Base-by-base conservation (phyloP, 2,888 invertebrate species). In the Bellardia pandia region DNA sequence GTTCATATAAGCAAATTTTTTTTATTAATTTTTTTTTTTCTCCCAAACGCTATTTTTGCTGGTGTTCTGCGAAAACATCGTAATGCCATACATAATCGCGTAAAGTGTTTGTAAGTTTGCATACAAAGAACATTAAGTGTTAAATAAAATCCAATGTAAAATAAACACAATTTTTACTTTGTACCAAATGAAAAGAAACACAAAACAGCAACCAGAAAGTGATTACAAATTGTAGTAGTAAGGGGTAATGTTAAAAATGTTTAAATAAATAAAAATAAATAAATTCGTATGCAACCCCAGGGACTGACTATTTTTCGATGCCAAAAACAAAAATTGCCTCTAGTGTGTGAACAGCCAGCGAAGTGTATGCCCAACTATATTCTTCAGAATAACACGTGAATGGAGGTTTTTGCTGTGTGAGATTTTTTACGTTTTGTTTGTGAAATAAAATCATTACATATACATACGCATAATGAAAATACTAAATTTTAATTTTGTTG, bases 71-170 rank as follows among this genome's bases (percentile, higher is more conserved):
- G 0, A 3, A 30, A 64, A 40, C 1, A 45, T 2, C 11, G 13
- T 11, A 48, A 16, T 1, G 23, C 5, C 33, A 11, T 33, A 58
- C 13, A 58, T 58, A 5, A 30, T 30, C 3, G 30, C 13, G 23
- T 23, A 23, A 37, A 78, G 23, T 66, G 40, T 13, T 40, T 66
- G 66, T 13, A 16, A 14, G 11, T 68, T 45, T 42, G 23, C 45
- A 64, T 48, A 37, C 51, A 77, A 62, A 69, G 16, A 48, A 51
- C 58, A n/a, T 83, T 83, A 79, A 75, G 79, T 69, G 69, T 58
- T 75, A 71, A 86, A 83, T 58, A 75, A 76, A 58, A 72, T 68
- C 79, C 60, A 72, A 74, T 66, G 53, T 2, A 77, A 66, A 60
- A 60, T 53, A 75, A 64, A 66, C 16, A 72, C 11, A 77, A 58